A percentile compares a stretch with the other conserved stretches of the same genome.
These are phyloP conservation scores for Dione vanillae DNA, from an alignment of 2,888 invertebrate genomes.

Conservation along the genomic window DNA sequence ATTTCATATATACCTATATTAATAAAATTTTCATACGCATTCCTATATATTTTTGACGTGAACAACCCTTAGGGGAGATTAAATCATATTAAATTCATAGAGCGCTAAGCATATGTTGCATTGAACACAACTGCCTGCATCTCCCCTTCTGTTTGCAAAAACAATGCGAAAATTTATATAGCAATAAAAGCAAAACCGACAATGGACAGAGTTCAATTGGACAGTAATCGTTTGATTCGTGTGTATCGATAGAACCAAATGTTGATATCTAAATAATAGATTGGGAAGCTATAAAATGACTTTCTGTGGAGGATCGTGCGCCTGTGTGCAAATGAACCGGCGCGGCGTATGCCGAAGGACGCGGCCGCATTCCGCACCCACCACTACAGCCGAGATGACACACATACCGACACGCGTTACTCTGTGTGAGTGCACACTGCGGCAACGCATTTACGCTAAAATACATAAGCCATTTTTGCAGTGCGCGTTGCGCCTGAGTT, in stretches of 20 bases:
- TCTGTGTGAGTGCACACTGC: slow-evolving; percentile 60
- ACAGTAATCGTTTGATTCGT: slow-evolving; percentile 31
- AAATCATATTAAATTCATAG: slow-evolving; percentile 15
- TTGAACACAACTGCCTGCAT: slow-evolving; percentile 20
- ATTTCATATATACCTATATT: background rate
- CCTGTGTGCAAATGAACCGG: slow-evolving; percentile 80
- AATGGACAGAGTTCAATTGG: slow-evolving; percentile 37
- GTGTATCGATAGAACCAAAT: slow-evolving; percentile 42
- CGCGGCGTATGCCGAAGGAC: slow-evolving; percentile 80
- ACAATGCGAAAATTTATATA: slow-evolving; percentile 30
- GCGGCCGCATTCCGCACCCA: slow-evolving; percentile 81
- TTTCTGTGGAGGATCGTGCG: slow-evolving; percentile 65
- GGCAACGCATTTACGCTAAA: slow-evolving; percentile 51
- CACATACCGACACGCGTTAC: slow-evolving; percentile 72
- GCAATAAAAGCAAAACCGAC: slow-evolving; percentile 29
- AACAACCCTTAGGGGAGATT: background rate
- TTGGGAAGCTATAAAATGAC: slow-evolving; percentile 73
- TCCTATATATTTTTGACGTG: slow-evolving; percentile 9
- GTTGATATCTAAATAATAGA: slow-evolving; percentile 65
- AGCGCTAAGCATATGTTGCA: slow-evolving; percentile 13
- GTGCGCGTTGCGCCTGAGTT: slow-evolving; percentile 59
- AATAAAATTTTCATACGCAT: background rate
- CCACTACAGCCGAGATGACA: slow-evolving; percentile 73
- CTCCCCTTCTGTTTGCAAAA: slow-evolving; percentile 37
- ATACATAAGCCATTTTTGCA: slow-evolving; percentile 70